These are phyloP conservation scores for Slavum lentiscoides DNA, from an alignment of 2,888 invertebrate species.

Conservation along the genomic window DNA sequence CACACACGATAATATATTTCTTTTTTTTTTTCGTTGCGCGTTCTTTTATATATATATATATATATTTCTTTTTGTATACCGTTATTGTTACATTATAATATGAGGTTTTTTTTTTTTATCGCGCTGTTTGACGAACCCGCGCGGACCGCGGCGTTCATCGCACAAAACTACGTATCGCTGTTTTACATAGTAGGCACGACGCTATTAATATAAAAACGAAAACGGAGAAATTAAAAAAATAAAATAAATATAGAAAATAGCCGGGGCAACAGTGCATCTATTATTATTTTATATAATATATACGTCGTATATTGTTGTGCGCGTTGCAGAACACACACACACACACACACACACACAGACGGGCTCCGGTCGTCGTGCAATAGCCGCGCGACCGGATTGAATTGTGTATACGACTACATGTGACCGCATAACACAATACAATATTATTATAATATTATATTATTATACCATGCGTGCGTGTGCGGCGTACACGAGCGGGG, in stretches of 20 bases:
- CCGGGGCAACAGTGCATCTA: too few species aligned
- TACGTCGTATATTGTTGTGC: too few species aligned
- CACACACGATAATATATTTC: background rate
- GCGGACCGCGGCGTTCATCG: too few species aligned
- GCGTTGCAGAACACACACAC: conserved; percentile 2
- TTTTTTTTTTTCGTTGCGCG: background rate
- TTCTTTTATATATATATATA: background rate
- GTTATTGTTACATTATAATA: conserved; percentile 16
- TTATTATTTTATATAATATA: too few species aligned
- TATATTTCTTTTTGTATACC: background rate
- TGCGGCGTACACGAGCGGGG: background rate
- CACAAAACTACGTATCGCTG: background rate
- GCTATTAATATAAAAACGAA: background rate
- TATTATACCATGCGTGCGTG: background rate
- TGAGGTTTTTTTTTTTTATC: conserved; percentile 10
- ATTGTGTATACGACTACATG: background rate
- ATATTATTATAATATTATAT: conserved; percentile 16
- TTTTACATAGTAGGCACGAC: background rate
- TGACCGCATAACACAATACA: conserved; percentile 39
- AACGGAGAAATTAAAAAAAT: conserved; percentile 9
- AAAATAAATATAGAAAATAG: conserved; percentile 5
- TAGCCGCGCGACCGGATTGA: conserved; percentile 39
- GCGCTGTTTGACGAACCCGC: conserved; percentile 15
- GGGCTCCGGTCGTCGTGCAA: conserved; percentile 18
- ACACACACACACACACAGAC: background rate